phyloP scores from a whole-genome alignment of 1,140 invertebrate species.

The Aleiodes sp. region DNA sequence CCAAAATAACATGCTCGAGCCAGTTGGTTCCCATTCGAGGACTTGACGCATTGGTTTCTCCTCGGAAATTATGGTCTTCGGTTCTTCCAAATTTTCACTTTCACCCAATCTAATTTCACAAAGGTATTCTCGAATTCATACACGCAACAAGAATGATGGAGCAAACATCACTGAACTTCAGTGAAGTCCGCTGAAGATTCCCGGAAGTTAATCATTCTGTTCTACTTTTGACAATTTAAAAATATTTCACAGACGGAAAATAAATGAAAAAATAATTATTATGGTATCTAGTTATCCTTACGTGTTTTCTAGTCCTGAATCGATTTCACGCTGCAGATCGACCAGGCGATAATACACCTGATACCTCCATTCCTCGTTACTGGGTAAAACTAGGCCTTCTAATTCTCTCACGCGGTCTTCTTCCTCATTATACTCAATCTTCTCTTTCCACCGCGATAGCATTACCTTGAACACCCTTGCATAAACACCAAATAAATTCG shows the following conservation, averaged over 20 bases:
- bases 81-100: neutral
- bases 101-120: neutral
- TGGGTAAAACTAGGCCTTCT: conserved; percentile 70
- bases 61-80: neutral
- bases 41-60: neutral
- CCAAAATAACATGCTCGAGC: neutral
- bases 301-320: conserved; percentile 41
- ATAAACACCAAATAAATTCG: conserved; percentile 50
- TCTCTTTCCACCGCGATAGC: conserved; percentile 44
- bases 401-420: conserved; percentile 42
- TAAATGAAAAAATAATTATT: conserved; percentile 2
- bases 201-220: neutral
- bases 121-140: no score
- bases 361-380: conserved; percentile 77
- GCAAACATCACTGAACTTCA: no score
- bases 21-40: neutral
- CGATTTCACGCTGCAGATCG: conserved; percentile 71
- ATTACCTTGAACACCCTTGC: conserved; percentile 52
- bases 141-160: no score
- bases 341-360: conserved; percentile 79
- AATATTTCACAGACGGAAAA: neutral
- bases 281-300: conserved; percentile 25
- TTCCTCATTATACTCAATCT: conserved; percentile 23
- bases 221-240: conserved; percentile 12
- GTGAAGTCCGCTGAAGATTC: no score